Percentiles rank a stretch among this genome's conserved stretches.
Conservation (phyloP, 2,113 vertebrate species). For the Hippolais icterina region DNA sequence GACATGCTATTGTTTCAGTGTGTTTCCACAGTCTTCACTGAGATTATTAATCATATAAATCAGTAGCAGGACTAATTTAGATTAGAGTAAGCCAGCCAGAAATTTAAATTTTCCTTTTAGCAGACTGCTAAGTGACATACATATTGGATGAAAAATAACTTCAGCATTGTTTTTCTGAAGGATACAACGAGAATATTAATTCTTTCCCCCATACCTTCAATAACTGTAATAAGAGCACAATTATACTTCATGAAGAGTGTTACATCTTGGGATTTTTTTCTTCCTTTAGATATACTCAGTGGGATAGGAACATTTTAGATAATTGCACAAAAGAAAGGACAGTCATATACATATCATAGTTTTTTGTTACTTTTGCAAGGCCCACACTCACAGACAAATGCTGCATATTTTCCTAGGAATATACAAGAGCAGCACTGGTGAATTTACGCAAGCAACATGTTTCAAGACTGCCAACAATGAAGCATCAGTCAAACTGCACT, state of each 20-base stretch:
- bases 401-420: not conserved
- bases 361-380: not conserved
- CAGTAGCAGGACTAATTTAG: not conserved
- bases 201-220: not conserved
- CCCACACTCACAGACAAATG: not conserved
- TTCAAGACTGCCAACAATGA: slow-evolving; percentile 45
- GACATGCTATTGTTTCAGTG: not conserved
- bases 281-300: not conserved
- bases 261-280: not conserved
- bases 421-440: slow-evolving; percentile 32
- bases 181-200: not conserved
- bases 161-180: not conserved
- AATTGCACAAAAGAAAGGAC: slow-evolving; percentile 4
- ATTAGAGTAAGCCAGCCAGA: not conserved
- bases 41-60: not conserved
- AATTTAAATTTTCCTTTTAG: not conserved
- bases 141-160: not conserved
- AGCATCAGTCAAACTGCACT: slow-evolving; percentile 19
- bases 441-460: slow-evolving; percentile 53
- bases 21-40: not conserved
- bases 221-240: not conserved
- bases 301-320: not conserved
- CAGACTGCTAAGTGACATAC: not conserved
- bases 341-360: not conserved
- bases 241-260: not conserved